A percentile compares a stretch with the other conserved stretches of the same genome.
Evolutionary conservation across 2,797 vertebrate species (phyloP).

Genomic region (Psittacula echo): DNA sequence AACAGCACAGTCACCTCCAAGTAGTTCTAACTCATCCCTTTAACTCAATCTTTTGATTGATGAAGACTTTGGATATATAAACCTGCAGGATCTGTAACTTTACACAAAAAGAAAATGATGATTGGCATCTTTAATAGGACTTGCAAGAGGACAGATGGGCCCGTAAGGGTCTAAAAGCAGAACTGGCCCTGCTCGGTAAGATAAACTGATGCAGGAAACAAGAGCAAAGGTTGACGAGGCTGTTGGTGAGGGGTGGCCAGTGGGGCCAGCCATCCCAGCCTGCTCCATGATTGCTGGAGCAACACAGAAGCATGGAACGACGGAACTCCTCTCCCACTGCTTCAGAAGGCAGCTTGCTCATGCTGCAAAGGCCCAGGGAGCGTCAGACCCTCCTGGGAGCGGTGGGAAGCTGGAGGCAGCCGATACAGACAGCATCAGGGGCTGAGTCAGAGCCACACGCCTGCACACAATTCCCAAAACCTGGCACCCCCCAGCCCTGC

Average conservation of each 20-base stretch:
- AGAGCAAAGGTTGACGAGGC: not conserved
- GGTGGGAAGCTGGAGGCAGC: not conserved
- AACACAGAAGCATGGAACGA: accelerated
- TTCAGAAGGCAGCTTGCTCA: not conserved
- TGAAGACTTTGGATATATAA: not conserved
- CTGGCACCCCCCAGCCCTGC: not conserved
- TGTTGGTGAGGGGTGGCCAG: not conserved
- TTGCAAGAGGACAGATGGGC: not conserved
- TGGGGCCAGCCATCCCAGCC: accelerated
- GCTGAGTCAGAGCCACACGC: not conserved
- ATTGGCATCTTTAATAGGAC: not conserved
- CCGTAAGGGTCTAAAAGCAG: not conserved
- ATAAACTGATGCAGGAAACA: not conserved
- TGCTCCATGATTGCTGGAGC: not conserved
- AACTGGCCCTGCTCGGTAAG: accelerated
- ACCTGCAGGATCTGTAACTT: not conserved
- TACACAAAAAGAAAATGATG: not conserved
- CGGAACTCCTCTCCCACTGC: not conserved
- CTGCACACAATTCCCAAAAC: not conserved
- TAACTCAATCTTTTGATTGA: not conserved
- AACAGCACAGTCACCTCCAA: not conserved
- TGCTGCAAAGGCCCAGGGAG: not conserved
- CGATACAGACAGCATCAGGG: not conserved
- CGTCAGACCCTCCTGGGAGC: not conserved
- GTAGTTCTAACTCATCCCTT: not conserved